Evolutionary conservation across 2,113 vertebrate species (phyloP).

Genomic region (Neopipo cinnamomea): DNA sequence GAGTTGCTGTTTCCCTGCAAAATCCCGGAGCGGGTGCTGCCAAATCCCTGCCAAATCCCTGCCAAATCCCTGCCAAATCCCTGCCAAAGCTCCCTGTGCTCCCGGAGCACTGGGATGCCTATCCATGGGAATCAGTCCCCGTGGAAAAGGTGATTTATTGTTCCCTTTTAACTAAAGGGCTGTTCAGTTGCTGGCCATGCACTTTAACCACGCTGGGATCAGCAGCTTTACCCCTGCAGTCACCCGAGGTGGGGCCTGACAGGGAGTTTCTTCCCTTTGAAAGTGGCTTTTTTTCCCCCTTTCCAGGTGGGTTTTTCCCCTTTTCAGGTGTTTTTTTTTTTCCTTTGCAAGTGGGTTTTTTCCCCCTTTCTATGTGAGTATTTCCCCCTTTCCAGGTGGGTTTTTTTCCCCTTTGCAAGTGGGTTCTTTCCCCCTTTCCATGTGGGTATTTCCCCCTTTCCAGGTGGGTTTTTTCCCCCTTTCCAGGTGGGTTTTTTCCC

Average conservation of each 20-base stretch:
- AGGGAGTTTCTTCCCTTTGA: neutral
- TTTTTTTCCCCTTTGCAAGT: neutral
- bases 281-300: no score
- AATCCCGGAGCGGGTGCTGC: neutral
- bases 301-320: no score
- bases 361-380: no score
- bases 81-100: neutral
- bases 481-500: no score
- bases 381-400: neutral
- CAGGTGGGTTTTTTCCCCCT: no score
- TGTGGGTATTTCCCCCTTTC: neutral
- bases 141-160: neutral
- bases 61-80: neutral
- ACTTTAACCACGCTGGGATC: neutral
- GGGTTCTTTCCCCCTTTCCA: neutral
- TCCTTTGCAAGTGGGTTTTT: no score
- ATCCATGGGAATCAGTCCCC: neutral
- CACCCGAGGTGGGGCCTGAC: neutral
- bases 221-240: neutral
- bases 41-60: neutral
- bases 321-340: no score
- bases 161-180: neutral
- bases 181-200: neutral
- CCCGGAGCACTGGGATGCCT: neutral
- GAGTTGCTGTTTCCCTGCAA: neutral